Base-by-base conservation (phyloP, 2,797 vertebrate genomes). In the Hapalemur alaotrensis region DNA sequence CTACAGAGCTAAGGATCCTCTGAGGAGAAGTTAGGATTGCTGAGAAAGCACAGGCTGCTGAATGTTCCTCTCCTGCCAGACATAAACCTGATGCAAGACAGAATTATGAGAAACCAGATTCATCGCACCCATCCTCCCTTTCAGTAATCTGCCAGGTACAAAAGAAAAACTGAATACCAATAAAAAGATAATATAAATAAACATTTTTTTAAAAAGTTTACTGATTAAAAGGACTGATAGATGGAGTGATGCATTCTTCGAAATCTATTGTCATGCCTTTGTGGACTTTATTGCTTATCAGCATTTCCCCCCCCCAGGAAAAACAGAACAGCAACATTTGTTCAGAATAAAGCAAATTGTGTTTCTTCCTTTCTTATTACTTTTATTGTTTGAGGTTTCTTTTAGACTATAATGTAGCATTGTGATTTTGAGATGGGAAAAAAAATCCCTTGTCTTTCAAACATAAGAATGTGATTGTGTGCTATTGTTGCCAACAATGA, bases 401-500 rank as follows among this genome's bases (percentile, higher is more conserved):
- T 97, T 98, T 97, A 94, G 96, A 98, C 86, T 97, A 88, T 75
- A 97, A 95, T 81, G 80, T 43, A 57, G 86, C 69, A 97, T 95
- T 98, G 59, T 57, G 72, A 85, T 97, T 97, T 94, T 96, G 96
- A 97, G 87, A 84, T 59, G 38, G 92, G 15, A 54, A 96, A 96
- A 94, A 93, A 98, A 98, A 96, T 61, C 54, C 54, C 92, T 97
- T 97, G 97, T 98, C 98, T 98, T 98, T 97, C 98, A 98, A 97
- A 97, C 89, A 93, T 7, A 98, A 98, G 97, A 98, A 97, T 98
- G 96, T 98, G 98, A 98, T 98, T 91, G 94, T 95, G 80, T 82
- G 96, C 98, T 98, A 96, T 98, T 98, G 98, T 98, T 98, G 98
- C 98, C 98, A 98, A 97, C 98, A 98, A 98, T 96, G 98, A 98